Evolutionary conservation across 2,113 vertebrate species (phyloP).

Genomic region (Apodemus sylvaticus): DNA sequence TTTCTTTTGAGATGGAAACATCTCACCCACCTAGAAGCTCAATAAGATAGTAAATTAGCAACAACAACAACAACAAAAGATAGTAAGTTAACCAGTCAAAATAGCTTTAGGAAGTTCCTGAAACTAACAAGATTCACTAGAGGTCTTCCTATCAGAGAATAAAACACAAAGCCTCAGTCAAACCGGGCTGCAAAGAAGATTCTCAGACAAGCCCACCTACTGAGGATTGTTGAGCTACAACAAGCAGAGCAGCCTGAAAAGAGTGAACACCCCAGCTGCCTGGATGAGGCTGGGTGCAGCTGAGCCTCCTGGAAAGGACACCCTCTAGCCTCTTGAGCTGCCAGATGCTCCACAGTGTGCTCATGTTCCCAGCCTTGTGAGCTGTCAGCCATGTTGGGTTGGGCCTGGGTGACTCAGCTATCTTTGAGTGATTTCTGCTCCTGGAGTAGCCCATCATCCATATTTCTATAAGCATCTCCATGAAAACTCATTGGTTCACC

Average conservation of each 20-base stretch:
- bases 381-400: neutral
- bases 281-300: neutral
- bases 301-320: neutral
- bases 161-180: neutral
- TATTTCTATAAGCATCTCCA: neutral
- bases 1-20: neutral
- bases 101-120: neutral
- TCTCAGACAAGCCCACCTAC: no score
- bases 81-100: neutral
- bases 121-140: neutral
- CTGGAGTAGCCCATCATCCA: neutral
- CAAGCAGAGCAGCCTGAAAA: neutral
- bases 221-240: no score
- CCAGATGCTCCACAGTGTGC: neutral
- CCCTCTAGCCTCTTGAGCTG: no score
- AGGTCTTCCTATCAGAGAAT: no score
- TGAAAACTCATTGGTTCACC: no score
- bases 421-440: neutral
- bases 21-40: neutral
- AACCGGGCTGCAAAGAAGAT: neutral
- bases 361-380: neutral
- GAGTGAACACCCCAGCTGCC: neutral
- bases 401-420: neutral
- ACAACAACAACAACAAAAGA: no score
- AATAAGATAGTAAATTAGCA: neutral